phyloP scores from a whole-genome alignment of 2,113 vertebrate species.

The Chauna torquata region DNA sequence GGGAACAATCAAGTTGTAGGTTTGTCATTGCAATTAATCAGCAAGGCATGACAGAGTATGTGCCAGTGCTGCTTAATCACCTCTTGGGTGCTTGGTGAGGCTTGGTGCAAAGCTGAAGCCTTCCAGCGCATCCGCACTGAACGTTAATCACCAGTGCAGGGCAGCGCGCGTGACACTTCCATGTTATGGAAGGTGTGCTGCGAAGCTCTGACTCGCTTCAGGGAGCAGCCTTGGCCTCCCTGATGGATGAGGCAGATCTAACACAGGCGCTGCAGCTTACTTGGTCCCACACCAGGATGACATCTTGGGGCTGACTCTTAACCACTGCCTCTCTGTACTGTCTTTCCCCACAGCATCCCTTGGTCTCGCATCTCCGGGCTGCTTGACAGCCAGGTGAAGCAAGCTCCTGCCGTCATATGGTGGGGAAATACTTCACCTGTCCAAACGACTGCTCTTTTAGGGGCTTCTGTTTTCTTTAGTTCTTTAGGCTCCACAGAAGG shows the following conservation, averaged over 20 bases:
- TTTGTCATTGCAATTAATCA: constrained; percentile 9
- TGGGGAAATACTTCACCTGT: not conserved
- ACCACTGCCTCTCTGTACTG: not conserved
- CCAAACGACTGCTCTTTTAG: not conserved
- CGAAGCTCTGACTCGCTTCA: not conserved
- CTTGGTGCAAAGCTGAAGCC: not conserved
- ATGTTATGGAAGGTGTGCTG: not conserved
- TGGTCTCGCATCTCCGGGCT: not conserved
- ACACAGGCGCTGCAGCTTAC: not conserved
- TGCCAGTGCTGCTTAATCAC: not conserved
- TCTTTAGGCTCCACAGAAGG: not conserved
- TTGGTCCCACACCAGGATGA: not conserved
- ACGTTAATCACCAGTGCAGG: not conserved
- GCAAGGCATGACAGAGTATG: not conserved
- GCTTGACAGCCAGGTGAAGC: accelerated
- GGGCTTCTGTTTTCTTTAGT: not conserved
- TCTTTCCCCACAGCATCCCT: accelerated
- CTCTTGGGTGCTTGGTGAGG: not conserved
- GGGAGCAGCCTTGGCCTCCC: not conserved
- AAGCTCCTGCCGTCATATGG: not conserved
- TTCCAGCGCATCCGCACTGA: not conserved
- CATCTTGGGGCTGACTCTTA: not conserved
- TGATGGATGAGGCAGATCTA: accelerated
- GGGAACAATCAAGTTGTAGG: constrained; percentile 1
- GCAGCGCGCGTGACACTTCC: not conserved